Evolutionary conservation across 2,113 vertebrate species (phyloP), one percentile per base, ranked within the genome.

Genomic region (Coturnix japonica): DNA sequence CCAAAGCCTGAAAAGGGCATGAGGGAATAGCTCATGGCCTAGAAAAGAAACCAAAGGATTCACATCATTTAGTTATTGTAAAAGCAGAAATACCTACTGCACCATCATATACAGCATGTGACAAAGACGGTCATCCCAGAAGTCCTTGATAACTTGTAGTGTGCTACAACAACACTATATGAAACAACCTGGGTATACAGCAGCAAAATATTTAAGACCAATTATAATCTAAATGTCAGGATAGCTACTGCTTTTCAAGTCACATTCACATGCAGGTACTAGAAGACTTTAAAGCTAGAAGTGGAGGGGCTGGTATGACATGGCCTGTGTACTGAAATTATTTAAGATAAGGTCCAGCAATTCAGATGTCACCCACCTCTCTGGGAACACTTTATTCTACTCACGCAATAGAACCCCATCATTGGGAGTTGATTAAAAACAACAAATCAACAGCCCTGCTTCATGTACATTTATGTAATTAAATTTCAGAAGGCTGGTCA

Each of bases 1-100:
- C 97, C 97, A 95, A 97, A 96, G 91, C 96, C 93, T 96, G 97
- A 93, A 89, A 98, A 98, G 71, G 98, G 98, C 70, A 97, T 72
- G 89, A 98, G 91, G 76, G 97, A 98, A 61, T 70, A 97, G 93
- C 95, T 98, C 60, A 95, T 91, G 47, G 96, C 97, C 98, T 98
- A 96, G 63, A 95, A 97, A 91, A 94, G 94, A 96, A 95, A 49
- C 22, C 6, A 85, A 9, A 87, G 90, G 39, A 96, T 31, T 23
- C 77, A 63, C 91, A 85, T 87, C 94, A 95, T 95, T 97, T 81
- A 90, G 81, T 95, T 79, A 49, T 20, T 37, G 63, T 23, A 85
- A 95, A 93, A 93, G 93, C 43, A 84, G 39, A 73, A 56, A 33
- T 67, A 87, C 47, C 23, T 5, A 80, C 33, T 73, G 9, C 21